Base-by-base conservation (phyloP, 2,888 invertebrate genomes). In the Sceliomorpha sp. region DNA sequence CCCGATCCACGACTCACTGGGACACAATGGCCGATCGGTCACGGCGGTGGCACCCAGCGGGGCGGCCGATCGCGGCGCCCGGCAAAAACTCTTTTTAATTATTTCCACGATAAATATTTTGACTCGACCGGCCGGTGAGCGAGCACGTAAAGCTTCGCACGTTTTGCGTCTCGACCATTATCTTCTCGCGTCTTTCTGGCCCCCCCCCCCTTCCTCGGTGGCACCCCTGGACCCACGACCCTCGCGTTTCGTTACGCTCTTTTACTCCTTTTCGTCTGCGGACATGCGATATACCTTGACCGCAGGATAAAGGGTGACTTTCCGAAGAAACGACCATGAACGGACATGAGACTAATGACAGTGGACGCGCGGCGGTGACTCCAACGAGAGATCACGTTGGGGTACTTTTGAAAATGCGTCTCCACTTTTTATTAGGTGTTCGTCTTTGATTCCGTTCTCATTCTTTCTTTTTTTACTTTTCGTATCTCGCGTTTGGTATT, bases 21-120 rank as follows among this genome's bases (percentile, higher is more conserved):
- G n/a, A n/a, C n/a, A n/a, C n/a, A n/a, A n/a, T n/a, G n/a, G n/a
- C n/a, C n/a, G n/a, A n/a, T n/a, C n/a, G n/a, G n/a, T n/a, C n/a
- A n/a, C n/a, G n/a, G n/a, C n/a, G n/a, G n/a, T n/a, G n/a, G n/a
- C n/a, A n/a, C n/a, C n/a, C n/a, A n/a, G n/a, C n/a, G n/a, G n/a
- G n/a, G n/a, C n/a, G n/a, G n/a, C n/a, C n/a, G n/a, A n/a, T n/a
- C n/a, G n/a, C n/a, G n/a, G n/a, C n/a, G n/a, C n/a, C n/a, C n/a
- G n/a, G n/a, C n/a, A 67, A 55, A 56, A 71, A 68, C 71, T 72
- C 75, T 75, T 76, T 70, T 72, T 74, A 78, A 81, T 81, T 79
- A 81, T 82, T 81, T 72, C 70, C 77, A 69, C 76, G 76, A 73
- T 75, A 80, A 82, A 82, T 80, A 81, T 82, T 80, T 77, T 80